phyloP scores from a whole-genome alignment of 1,140 invertebrate genomes.

The Asbolus verrucosus region DNA sequence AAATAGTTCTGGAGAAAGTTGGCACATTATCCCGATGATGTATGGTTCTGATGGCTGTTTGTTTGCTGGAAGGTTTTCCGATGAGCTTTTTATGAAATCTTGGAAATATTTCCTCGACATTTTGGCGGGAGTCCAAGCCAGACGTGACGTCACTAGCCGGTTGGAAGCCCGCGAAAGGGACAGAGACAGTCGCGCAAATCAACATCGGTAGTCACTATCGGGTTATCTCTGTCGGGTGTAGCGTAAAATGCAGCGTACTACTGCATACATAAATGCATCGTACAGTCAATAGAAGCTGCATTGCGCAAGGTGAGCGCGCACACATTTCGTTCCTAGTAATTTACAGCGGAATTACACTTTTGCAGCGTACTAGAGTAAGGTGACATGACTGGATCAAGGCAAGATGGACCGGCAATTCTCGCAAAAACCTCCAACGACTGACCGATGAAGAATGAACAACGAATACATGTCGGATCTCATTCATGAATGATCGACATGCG shows the following conservation, averaged over 20 bases:
- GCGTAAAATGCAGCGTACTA: conserved; percentile 54
- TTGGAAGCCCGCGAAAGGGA: conserved; percentile 22
- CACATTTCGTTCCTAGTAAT: conserved; percentile 33
- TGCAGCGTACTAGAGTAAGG: conserved; percentile 21
- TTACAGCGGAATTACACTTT: conserved; percentile 27
- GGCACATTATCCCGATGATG: not conserved
- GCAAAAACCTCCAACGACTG: not conserved
- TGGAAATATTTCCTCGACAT: not conserved
- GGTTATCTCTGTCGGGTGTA: conserved; percentile 41
- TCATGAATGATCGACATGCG: conserved; percentile 23
- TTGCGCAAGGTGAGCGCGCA: conserved; percentile 47
- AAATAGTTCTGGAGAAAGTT: too few relatives aligned
- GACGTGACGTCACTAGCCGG: conserved; percentile 49
- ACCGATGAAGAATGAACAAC: not conserved
- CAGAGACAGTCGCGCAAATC: conserved; percentile 15
- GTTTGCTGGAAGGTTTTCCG: not conserved
- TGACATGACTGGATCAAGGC: conserved; percentile 15
- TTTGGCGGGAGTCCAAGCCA: conserved; percentile 51
- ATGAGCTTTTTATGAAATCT: not conserved
- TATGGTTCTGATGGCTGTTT: not conserved
- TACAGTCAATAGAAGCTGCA: conserved; percentile 46
- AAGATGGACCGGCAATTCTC: not conserved
- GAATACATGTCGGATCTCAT: conserved; percentile 6
- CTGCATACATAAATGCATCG: conserved; percentile 51
- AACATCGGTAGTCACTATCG: conserved; percentile 21